These are phyloP conservation scores for Panthera tigris DNA, from an alignment of 2,113 vertebrate species.

Conservation along the genomic window DNA sequence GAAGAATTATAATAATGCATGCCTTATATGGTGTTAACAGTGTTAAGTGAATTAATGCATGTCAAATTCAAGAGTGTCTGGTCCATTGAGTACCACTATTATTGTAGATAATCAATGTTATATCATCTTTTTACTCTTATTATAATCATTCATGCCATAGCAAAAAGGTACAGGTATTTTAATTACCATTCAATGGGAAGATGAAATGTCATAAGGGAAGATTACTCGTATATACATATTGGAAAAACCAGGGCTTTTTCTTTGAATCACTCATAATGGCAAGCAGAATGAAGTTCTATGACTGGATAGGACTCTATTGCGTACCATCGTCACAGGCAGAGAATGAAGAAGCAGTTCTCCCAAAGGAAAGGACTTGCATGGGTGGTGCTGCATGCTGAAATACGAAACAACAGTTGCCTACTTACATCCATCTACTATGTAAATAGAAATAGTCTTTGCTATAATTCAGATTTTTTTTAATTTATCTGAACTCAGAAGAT, in stretches of 20 bases:
- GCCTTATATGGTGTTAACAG: neutral
- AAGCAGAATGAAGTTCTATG: neutral
- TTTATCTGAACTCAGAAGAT: neutral
- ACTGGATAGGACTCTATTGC: neutral
- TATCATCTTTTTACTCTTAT: neutral
- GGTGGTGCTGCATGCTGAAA: neutral
- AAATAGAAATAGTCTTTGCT: neutral
- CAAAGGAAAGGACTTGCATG: neutral
- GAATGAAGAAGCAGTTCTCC: neutral
- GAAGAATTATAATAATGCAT: neutral
- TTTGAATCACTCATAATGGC: neutral
- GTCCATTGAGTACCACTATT: neutral
- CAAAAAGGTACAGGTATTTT: neutral
- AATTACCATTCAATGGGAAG: neutral
- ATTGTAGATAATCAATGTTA: neutral
- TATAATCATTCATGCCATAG: neutral
- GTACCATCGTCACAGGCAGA: neutral
- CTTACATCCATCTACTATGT: neutral
- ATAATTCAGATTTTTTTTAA: neutral
- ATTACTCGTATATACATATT: neutral
- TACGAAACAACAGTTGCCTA: neutral
- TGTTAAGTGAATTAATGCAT: neutral
- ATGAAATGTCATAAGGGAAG: neutral
- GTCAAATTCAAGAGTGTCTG: neutral
- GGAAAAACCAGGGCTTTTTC: neutral